phyloP scores from a whole-genome alignment of 2,113 vertebrate species.

The Crotalus tigris region DNA sequence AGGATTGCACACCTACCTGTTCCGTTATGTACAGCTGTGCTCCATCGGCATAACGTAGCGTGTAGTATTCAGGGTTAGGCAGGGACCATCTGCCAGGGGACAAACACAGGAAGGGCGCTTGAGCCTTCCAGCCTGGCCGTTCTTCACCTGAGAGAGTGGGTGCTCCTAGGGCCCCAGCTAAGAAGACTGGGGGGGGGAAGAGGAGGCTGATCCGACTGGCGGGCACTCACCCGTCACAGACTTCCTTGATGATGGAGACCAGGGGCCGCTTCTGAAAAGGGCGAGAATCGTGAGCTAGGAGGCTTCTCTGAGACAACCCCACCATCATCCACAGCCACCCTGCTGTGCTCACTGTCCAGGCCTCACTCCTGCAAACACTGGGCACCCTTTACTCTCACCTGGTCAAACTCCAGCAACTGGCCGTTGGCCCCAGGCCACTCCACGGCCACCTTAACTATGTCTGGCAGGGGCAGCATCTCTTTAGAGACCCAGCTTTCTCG shows the following conservation, averaged over 20 bases:
- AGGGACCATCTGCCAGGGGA: constrained; percentile 83
- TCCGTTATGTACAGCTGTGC: constrained; percentile 98
- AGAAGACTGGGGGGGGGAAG: background rate
- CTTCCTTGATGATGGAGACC: constrained; percentile 93
- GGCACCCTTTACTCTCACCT: constrained; percentile 72
- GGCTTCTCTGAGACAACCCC: constrained; percentile 15
- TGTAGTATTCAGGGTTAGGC: constrained; percentile 93
- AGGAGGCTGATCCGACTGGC: background rate
- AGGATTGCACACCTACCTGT: constrained; percentile 73
- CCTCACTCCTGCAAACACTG: background rate
- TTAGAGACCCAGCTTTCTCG: background rate
- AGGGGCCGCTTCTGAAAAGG: constrained; percentile 89
- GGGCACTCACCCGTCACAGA: constrained; percentile 91
- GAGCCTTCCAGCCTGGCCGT: background rate
- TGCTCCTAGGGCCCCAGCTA: background rate
- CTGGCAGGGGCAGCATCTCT: constrained; percentile 89
- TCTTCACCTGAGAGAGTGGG: background rate
- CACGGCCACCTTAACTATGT: constrained; percentile 97
- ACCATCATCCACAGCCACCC: background rate
- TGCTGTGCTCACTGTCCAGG: background rate
- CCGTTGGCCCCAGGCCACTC: constrained; percentile 98
- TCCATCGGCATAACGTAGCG: constrained; percentile 91
- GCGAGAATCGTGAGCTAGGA: background rate
- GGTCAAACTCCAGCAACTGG: constrained; percentile 96
- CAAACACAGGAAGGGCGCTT: background rate